Evolutionary conservation across 2,888 invertebrate species (phyloP).

Genomic region (Gymnosoma rotundatum): DNA sequence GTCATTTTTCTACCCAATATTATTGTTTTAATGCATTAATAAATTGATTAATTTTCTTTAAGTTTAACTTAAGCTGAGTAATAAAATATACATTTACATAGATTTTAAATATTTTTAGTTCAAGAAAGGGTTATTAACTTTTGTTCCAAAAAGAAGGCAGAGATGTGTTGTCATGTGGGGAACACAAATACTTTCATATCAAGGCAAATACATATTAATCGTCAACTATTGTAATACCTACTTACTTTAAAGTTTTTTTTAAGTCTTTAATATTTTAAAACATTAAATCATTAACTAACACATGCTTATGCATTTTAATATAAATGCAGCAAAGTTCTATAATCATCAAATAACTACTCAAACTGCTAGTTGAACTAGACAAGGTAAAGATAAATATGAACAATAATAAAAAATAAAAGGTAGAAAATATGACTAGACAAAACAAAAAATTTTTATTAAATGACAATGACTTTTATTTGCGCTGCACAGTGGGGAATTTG

Average conservation of each 20-base stretch:
- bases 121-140: slow-evolving; percentile 64
- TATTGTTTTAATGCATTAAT: slow-evolving; percentile 20
- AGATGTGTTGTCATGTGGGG: slow-evolving; percentile 49
- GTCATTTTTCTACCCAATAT: slow-evolving; percentile 8
- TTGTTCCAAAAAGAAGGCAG: slow-evolving; percentile 41
- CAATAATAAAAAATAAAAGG: not conserved
- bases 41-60: slow-evolving; percentile 60
- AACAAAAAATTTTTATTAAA: not conserved
- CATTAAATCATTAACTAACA: slow-evolving; percentile 10
- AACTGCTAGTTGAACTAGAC: slow-evolving; percentile 14
- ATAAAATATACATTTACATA: slow-evolving; percentile 2
- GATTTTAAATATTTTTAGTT: slow-evolving; percentile 4
- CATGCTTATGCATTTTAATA: not conserved
- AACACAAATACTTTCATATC: not conserved
- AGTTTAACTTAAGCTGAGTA: slow-evolving; percentile 11
- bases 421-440: not conserved
- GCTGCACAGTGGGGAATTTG: too few species aligned
- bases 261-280: not conserved
- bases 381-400: not conserved
- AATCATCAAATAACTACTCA: not conserved
- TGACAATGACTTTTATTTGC: not conserved
- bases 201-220: too few species aligned
- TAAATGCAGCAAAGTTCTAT: slow-evolving; percentile 4
- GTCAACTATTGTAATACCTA: not conserved
- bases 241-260: too few species aligned